Conservation (phyloP, 2,113 vertebrate species). For the Salvelinus alpinus region DNA sequence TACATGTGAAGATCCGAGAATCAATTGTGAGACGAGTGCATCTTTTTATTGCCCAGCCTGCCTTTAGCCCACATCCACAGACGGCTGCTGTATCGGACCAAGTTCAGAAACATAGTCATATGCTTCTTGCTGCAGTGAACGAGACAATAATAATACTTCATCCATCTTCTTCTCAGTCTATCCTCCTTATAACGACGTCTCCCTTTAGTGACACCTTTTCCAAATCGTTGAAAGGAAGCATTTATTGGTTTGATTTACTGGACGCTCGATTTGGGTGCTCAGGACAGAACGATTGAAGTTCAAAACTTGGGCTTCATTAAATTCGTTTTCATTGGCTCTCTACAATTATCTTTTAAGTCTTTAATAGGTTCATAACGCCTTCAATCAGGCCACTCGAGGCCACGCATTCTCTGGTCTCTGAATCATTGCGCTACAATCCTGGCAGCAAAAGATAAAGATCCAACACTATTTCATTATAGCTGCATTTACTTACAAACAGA, state of each 20-base stretch:
- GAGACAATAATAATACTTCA: background rate
- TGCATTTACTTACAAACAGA: background rate
- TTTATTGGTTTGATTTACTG: background rate
- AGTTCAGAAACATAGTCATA: background rate
- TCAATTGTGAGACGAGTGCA: background rate
- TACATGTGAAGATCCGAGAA: background rate
- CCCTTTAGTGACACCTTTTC: background rate
- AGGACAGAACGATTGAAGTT: background rate
- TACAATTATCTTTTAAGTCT: background rate
- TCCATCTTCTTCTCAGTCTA: background rate
- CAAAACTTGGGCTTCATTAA: background rate
- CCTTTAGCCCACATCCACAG: background rate
- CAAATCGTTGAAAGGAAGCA: background rate
- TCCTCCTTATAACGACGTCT: background rate
- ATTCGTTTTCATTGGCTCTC: background rate
- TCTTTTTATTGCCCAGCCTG: too few species aligned
- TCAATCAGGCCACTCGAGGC: slow-evolving; percentile 25
- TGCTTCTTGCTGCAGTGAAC: background rate
- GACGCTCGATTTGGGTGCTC: background rate
- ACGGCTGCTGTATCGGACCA: background rate
- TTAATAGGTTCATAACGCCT: background rate
- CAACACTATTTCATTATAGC: background rate
- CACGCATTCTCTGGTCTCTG: slow-evolving; percentile 40
- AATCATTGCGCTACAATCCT: slow-evolving; percentile 13
- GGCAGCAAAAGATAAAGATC: background rate